These are phyloP conservation scores for Anniella stebbinsi DNA, from an alignment of 2,797 vertebrate species.

Conservation along the genomic window DNA sequence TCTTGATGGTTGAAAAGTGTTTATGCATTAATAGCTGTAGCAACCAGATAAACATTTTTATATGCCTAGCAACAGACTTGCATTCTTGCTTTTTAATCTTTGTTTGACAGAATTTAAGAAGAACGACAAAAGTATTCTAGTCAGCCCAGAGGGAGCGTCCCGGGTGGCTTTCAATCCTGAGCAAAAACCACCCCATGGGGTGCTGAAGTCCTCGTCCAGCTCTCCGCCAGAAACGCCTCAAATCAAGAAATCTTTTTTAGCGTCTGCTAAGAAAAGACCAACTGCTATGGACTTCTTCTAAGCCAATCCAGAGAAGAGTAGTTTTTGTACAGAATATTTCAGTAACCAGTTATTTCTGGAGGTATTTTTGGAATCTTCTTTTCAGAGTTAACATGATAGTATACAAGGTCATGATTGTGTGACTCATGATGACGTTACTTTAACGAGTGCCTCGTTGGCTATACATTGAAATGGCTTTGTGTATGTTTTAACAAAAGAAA, in stretches of 20 bases:
- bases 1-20: background rate
- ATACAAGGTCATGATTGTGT: slow-evolving; percentile 45
- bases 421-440: slow-evolving; percentile 20
- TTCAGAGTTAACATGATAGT: slow-evolving; percentile 64
- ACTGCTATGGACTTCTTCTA: slow-evolving; percentile 87
- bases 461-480: slow-evolving; percentile 43
- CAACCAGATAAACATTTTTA: background rate
- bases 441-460: slow-evolving; percentile 32
- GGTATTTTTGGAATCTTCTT: slow-evolving; percentile 68
- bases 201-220: slow-evolving; percentile 85
- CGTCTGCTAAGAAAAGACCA: slow-evolving; percentile 71
- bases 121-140: slow-evolving; percentile 89
- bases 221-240: slow-evolving; percentile 29
- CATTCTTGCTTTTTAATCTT: slow-evolving; percentile 14
- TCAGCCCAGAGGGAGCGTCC: slow-evolving; percentile 89
- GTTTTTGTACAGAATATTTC: slow-evolving; percentile 76
- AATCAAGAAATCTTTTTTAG: slow-evolving; percentile 61
- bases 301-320: slow-evolving; percentile 65
- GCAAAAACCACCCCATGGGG: slow-evolving; percentile 89
- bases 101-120: slow-evolving; percentile 90
- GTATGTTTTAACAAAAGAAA: slow-evolving; percentile 43
- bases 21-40: background rate
- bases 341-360: slow-evolving; percentile 69
- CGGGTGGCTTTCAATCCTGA: slow-evolving; percentile 93
- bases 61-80: background rate